These are phyloP conservation scores for Eptatretus burgeri DNA, from an alignment of 2,113 vertebrate genomes.

Conservation along the genomic window DNA sequence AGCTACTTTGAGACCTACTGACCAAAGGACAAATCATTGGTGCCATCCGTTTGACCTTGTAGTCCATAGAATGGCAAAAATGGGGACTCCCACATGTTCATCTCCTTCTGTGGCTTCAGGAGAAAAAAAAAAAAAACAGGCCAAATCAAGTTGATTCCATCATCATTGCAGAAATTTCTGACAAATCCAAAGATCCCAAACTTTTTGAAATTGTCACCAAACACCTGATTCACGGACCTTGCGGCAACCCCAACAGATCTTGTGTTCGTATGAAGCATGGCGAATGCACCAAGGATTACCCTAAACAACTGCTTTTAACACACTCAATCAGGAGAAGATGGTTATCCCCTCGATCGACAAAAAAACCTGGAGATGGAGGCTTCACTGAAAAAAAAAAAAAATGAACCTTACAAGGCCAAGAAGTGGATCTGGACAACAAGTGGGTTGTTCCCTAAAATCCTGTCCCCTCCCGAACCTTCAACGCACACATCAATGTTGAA, in stretches of 20 bases:
- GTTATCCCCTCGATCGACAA: neutral
- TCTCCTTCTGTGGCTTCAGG: too few relatives aligned
- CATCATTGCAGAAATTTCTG: too few relatives aligned
- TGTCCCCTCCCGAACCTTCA: neutral
- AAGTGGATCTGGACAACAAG: neutral
- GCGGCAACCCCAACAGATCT: neutral
- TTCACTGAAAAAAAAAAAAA: neutral
- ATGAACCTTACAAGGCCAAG: neutral
- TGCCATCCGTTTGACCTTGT: neutral
- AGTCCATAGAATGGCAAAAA: too few relatives aligned
- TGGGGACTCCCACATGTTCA: too few relatives aligned
- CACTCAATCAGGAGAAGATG: neutral
- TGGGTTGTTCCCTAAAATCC: neutral
- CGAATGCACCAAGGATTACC: neutral
- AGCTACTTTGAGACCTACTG: neutral
- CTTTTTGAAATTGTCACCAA: neutral
- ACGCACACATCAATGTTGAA: neutral
- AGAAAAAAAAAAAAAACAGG: too few relatives aligned
- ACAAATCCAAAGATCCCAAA: too few relatives aligned
- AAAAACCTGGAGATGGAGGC: neutral
- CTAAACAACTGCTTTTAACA: neutral
- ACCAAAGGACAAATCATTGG: neutral
- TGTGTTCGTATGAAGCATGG: neutral
- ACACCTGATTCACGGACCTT: neutral
- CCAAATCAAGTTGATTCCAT: too few relatives aligned